Conservation (phyloP, 2,797 vertebrate genomes). For the Trematomus bernacchii region DNA sequence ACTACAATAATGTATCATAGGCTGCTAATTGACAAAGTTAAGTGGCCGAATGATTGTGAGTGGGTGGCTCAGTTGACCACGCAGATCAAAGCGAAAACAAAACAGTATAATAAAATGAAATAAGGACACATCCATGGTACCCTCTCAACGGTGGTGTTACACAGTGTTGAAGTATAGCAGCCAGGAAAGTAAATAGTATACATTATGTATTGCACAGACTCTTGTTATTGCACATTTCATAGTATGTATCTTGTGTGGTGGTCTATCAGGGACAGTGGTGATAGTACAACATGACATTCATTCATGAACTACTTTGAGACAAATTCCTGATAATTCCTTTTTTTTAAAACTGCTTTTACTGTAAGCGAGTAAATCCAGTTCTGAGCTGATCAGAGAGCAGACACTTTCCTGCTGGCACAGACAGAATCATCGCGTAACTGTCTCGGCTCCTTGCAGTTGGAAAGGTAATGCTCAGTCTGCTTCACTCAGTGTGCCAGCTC, state of each 20-base stretch:
- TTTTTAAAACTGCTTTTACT: slow-evolving; percentile 10
- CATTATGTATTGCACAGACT: too few species aligned
- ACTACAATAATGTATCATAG: neutral
- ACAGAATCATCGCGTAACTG: slow-evolving; percentile 45
- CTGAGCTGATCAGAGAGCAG: slow-evolving; percentile 38
- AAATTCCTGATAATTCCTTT: slow-evolving; percentile 7
- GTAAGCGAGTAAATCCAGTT: slow-evolving; percentile 5
- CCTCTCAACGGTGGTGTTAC: too few species aligned
- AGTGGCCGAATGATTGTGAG: neutral
- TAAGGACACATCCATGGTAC: too few species aligned
- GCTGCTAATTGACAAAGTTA: neutral
- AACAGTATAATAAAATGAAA: too few species aligned
- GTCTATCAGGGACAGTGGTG: too few species aligned
- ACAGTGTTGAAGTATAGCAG: too few species aligned
- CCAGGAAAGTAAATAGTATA: too few species aligned
- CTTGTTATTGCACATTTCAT: too few species aligned
- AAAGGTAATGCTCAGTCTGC: slow-evolving; percentile 45
- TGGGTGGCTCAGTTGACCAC: neutral
- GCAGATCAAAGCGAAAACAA: neutral
- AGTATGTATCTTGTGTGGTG: too few species aligned
- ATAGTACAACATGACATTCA: neutral
- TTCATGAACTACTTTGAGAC: slow-evolving; percentile 1
- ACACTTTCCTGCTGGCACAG: slow-evolving; percentile 48
- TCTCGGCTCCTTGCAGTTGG: slow-evolving; percentile 34
- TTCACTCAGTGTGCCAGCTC: slow-evolving; percentile 41